phyloP scores from a whole-genome alignment of 2,113 vertebrate species.

The Oryzias celebensis region DNA sequence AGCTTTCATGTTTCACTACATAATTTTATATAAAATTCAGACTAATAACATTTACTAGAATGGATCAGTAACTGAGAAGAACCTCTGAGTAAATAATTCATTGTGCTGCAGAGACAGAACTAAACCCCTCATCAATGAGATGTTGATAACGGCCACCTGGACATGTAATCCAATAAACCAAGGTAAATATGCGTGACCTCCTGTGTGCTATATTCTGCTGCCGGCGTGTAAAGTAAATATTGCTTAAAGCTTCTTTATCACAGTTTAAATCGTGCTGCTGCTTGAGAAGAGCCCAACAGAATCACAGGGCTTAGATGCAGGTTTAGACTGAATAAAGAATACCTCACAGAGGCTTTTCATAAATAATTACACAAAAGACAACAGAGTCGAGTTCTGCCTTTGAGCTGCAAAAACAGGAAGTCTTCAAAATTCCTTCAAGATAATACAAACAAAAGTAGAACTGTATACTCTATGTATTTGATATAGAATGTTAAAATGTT shows the following conservation, averaged over 20 bases:
- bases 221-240: conserved; percentile 17
- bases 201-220: not conserved
- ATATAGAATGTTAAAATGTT: no score
- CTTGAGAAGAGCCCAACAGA: conserved; percentile 41
- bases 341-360: conserved; percentile 18
- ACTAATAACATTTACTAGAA: no score
- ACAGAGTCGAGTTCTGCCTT: conserved; percentile 1
- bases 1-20: no score
- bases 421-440: no score
- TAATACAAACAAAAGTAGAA: no score
- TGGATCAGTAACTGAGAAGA: no score
- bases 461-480: no score
- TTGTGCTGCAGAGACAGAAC: not conserved
- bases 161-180: conserved; percentile 32
- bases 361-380: conserved; percentile 38
- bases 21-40: no score
- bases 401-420: no score
- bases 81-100: no score
- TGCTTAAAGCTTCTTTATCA: conserved; percentile 27
- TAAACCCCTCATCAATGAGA: not conserved
- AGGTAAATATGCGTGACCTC: conserved; percentile 8
- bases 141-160: conserved; percentile 5
- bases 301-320: conserved; percentile 32
- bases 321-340: conserved; percentile 39
- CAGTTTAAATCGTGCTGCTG: conserved; percentile 25